Conservation (phyloP, 2,113 vertebrate species). For the Petrocephalus zakoni region DNA sequence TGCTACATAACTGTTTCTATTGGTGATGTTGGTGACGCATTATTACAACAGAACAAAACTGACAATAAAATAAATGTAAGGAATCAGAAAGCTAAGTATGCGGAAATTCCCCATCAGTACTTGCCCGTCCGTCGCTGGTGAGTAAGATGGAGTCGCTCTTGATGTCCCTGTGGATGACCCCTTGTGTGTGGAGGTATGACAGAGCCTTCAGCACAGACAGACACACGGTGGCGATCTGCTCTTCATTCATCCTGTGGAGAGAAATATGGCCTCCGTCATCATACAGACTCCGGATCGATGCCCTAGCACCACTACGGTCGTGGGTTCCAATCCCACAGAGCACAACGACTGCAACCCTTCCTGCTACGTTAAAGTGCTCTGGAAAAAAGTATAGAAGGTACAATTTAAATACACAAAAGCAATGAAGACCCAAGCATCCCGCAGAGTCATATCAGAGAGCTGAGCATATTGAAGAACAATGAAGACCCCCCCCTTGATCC, state of each 20-base stretch:
- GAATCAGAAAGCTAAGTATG: not conserved
- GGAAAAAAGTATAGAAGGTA: constrained; percentile 1
- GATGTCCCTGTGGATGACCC: constrained; percentile 96
- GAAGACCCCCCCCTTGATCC: constrained; percentile 3
- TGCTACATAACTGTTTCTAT: not conserved
- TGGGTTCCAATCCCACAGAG: not conserved
- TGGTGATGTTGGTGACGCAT: not conserved
- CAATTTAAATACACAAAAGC: constrained; percentile 8
- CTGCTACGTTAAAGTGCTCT: not conserved
- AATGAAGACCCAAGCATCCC: constrained; percentile 6
- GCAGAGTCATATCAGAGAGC: not conserved
- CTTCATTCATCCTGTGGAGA: constrained; percentile 89
- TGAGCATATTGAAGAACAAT: constrained; percentile 22
- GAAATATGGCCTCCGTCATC: not conserved
- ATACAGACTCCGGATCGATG: not conserved
- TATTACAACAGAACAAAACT: not conserved
- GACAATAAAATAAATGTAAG: not conserved
- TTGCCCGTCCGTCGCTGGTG: constrained; percentile 91
- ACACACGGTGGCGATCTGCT: constrained; percentile 96
- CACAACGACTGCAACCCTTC: not conserved
- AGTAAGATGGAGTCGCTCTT: constrained; percentile 98
- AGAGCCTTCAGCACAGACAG: constrained; percentile 88
- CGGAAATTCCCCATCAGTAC: constrained; percentile 23
- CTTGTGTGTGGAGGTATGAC: constrained; percentile 93
- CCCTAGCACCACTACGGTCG: not conserved